phyloP scores from a whole-genome alignment of 2,888 invertebrate genomes.

The Malthinus flaveolus region DNA sequence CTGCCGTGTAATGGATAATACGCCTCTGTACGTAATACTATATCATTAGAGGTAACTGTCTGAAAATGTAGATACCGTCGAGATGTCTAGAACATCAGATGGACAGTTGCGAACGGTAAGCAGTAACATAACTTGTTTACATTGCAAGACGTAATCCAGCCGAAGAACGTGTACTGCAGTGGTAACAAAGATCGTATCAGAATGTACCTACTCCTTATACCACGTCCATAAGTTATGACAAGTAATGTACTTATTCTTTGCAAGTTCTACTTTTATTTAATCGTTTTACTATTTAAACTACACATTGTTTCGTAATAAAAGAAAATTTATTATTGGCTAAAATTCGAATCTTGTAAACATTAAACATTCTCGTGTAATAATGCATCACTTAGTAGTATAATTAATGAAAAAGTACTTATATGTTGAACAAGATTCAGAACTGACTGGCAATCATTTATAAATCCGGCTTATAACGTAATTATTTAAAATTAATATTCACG shows the following conservation, averaged over 20 bases:
- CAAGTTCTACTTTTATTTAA: too few relatives aligned
- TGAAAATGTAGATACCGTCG: constrained; percentile 10
- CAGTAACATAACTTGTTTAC: constrained; percentile 22
- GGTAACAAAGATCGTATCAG: constrained; percentile 12
- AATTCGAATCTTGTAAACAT: too few relatives aligned
- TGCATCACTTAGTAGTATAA: too few relatives aligned
- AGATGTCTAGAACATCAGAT: constrained; percentile 8
- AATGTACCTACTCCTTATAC: background rate
- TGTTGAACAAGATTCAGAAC: too few relatives aligned
- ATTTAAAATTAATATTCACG: too few relatives aligned
- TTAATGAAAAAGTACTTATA: too few relatives aligned
- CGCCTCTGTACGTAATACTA: constrained; percentile 4
- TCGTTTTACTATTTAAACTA: too few relatives aligned
- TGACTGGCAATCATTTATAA: too few relatives aligned
- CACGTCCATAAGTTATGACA: constrained; percentile 10
- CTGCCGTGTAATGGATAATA: background rate
- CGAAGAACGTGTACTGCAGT: constrained; percentile 12
- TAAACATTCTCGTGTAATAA: too few relatives aligned
- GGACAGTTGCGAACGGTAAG: constrained; percentile 15
- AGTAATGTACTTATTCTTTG: background rate
- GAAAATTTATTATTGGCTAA: too few relatives aligned
- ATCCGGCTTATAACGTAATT: too few relatives aligned
- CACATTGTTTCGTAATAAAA: too few relatives aligned
- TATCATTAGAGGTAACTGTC: constrained; percentile 10
- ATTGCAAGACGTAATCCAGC: constrained; percentile 10